Percentiles rank a stretch among this genome's conserved stretches.
These are phyloP conservation scores for Acanthopleura granulata DNA, from an alignment of 2,888 invertebrate species.

Conservation along the genomic window DNA sequence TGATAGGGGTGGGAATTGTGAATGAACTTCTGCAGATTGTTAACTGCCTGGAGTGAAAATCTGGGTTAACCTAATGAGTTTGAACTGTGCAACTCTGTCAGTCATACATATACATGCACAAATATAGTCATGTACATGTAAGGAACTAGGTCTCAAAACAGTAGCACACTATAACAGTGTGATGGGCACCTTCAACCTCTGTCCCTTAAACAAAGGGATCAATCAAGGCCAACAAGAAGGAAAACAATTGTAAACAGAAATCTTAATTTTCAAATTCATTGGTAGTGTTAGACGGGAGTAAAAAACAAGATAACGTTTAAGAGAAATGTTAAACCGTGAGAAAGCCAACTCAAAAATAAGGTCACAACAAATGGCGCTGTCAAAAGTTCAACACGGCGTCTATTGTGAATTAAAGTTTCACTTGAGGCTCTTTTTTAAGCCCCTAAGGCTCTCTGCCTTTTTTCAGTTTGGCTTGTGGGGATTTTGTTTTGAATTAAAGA, in stretches of 20 bases:
- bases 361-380: constrained; percentile 4
- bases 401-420: constrained; percentile 7
- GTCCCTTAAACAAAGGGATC: no score
- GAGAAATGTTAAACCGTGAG: not conserved
- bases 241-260: not conserved
- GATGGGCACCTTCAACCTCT: no score
- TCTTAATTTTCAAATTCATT: constrained; percentile 7
- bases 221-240: no score
- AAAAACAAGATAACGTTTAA: not conserved
- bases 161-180: no score
- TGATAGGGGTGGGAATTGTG: constrained; percentile 8
- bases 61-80: constrained; percentile 4
- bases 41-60: not conserved
- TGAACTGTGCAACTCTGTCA: not conserved
- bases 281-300: not conserved
- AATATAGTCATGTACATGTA: not conserved
- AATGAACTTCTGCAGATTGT: not conserved
- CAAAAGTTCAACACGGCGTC: constrained; percentile 9
- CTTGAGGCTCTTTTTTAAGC: not conserved
- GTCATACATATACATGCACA: not conserved
- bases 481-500: not conserved
- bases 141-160: not conserved
- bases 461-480: not conserved
- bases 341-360: not conserved
- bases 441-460: not conserved